Evolutionary conservation across 2,797 vertebrate species (phyloP), one percentile per base, ranked within the genome.

Genomic region (Paedocypris micromegethes): DNA sequence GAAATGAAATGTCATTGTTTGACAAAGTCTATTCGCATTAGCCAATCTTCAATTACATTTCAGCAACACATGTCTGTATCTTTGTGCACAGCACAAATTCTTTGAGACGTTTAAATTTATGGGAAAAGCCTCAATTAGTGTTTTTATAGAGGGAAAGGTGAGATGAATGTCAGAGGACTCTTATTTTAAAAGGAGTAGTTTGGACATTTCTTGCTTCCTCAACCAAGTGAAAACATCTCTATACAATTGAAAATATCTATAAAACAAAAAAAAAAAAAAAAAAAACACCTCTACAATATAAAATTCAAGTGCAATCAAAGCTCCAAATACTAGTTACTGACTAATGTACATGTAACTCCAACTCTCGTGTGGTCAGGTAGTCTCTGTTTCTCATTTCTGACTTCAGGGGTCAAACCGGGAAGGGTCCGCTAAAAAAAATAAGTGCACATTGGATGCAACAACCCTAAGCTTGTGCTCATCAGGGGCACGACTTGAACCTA

Each of bases 281-380:
- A 81, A 78, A 81, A 82, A 81, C 77, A 75, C 61, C 46, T 77
- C 79, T 86, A 86, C 84, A 88, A 87, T 86, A 89, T 79, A 85
- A 90, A 89, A 88, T 90, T 92, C 88, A 92, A 92, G 86, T 91
- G 88, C 89, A 91, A 92, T 90, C 90, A 87, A 91, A 87, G 86
- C 88, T 88, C 89, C 90, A 91, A 89, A 84, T 85, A 90, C 86
- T 89, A 88, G 81, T 90, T 87, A 90, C 23, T 23, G 23, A 88
- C 90, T 88, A 86, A 90, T 88, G 87, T 75, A 88, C 81, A 87
- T 84, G 80, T 89, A 83, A 88, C 82, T 85, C 86, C 84, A 84
- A 63, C 83, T 83, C 78, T 75, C 82, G 88, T 87, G 87, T 88
- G 82, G 84, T 84, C 86, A 93, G 90, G 92, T 92, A 93, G 90